Evolutionary conservation across 2,113 vertebrate genomes (phyloP).

Genomic region (Theropithecus gelada): DNA sequence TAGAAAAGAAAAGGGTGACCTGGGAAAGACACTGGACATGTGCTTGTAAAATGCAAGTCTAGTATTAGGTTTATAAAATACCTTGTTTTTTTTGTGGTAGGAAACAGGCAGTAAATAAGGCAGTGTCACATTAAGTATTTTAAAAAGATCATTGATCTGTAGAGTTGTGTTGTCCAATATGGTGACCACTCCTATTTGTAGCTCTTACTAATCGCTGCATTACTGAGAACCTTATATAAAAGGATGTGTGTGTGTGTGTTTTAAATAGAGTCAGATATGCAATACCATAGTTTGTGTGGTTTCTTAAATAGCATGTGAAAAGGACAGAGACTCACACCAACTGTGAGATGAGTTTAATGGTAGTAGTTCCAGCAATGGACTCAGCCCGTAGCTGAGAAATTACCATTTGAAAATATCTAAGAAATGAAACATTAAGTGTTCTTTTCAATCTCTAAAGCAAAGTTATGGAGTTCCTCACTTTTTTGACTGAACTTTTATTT

Average conservation of each 20-base stretch:
- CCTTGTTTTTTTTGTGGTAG: background rate
- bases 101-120: background rate
- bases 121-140: background rate
- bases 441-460: background rate
- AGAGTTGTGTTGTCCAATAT: background rate
- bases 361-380: background rate
- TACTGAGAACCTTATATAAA: background rate
- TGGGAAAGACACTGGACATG: background rate
- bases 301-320: slow-evolving; percentile 10
- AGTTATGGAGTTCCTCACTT: background rate
- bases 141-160: background rate
- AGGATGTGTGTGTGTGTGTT: background rate
- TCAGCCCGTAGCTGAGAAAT: background rate
- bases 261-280: background rate
- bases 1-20: background rate
- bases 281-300: background rate
- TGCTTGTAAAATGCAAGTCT: background rate
- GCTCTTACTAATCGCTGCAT: background rate
- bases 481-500: slow-evolving; percentile 3
- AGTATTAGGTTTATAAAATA: background rate
- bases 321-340: background rate
- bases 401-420: background rate
- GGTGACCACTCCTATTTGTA: too few species aligned
- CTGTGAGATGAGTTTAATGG: background rate
- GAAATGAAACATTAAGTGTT: background rate